A percentile compares a stretch with the other conserved stretches of the same genome.
These are phyloP conservation scores for Plusia festucae DNA, from an alignment of 2,888 invertebrate species.

Conservation along the genomic window DNA sequence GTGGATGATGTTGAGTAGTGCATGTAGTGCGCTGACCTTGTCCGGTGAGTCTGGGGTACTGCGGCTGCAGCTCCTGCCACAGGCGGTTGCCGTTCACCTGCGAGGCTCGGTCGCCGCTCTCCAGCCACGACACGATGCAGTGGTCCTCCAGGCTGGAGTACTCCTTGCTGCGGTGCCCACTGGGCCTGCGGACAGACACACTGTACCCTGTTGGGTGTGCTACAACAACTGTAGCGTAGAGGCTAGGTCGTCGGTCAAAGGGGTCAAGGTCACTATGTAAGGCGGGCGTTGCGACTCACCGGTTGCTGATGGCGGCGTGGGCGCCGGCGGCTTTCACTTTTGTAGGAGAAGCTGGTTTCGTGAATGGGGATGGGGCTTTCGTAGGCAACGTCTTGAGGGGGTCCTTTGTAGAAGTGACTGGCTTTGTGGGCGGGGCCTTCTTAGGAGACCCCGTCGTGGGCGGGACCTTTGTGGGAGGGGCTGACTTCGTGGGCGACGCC, in stretches of 20 bases:
- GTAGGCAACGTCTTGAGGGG: neutral
- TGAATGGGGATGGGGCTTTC: neutral
- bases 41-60: conserved; percentile 64
- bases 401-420: neutral
- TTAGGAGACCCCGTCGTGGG: neutral
- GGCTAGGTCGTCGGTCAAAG: too few relatives aligned
- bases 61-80: conserved; percentile 73
- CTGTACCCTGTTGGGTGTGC: too few relatives aligned
- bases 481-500: neutral
- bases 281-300: conserved; percentile 14
- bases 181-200: conserved; percentile 36
- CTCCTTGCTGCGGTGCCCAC: conserved; percentile 46
- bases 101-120: conserved; percentile 62
- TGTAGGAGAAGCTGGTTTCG: neutral
- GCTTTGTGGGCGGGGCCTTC: neutral
- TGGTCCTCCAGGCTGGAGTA: conserved; percentile 78
- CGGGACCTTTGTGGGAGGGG: neutral
- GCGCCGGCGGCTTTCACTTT: neutral
- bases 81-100: conserved; percentile 80
- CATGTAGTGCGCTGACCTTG: conserved; percentile 58
- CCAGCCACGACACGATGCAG: conserved; percentile 77
- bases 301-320: conserved; percentile 23
- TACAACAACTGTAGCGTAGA: too few relatives aligned
- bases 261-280: too few relatives aligned
- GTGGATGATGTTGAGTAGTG: too few relatives aligned